phyloP scores from a whole-genome alignment of 2,797 vertebrate species.

The Rhynchonycteris naso region DNA sequence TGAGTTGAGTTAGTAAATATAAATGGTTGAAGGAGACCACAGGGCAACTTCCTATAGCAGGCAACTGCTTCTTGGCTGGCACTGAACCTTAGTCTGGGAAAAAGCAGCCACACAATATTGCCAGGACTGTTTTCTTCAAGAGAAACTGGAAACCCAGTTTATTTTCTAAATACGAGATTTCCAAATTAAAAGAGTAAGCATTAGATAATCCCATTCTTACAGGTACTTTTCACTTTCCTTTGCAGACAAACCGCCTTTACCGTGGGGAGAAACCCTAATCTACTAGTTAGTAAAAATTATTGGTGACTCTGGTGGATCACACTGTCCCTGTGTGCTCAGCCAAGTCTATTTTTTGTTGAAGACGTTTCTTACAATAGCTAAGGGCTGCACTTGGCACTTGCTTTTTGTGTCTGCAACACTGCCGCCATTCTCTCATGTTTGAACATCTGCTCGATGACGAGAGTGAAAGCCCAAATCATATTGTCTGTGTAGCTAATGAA shows the following conservation, averaged over 20 bases:
- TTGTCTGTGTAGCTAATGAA: slow-evolving; percentile 42
- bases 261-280: not conserved
- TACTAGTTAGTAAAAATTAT: not conserved
- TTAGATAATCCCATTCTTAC: not conserved
- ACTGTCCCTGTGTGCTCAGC: not conserved
- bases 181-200: not conserved
- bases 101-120: not conserved
- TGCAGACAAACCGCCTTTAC: not conserved
- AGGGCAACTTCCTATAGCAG: not conserved
- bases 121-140: not conserved
- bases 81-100: not conserved
- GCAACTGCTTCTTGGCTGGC: not conserved
- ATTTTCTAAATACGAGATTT: slow-evolving; percentile 1
- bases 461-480: not conserved
- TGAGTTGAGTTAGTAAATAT: not conserved
- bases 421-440: slow-evolving; percentile 41
- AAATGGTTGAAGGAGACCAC: not conserved
- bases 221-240: not conserved
- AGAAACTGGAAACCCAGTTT: not conserved
- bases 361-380: slow-evolving; percentile 1
- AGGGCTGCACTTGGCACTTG: slow-evolving; percentile 1
- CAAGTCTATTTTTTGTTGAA: slow-evolving; percentile 18
- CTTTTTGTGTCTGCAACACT: slow-evolving; percentile 49
- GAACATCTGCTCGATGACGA: slow-evolving; percentile 48
- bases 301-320: not conserved